Conservation (phyloP, 2,797 vertebrate genomes). For the Rousettus madagascariensis region DNA sequence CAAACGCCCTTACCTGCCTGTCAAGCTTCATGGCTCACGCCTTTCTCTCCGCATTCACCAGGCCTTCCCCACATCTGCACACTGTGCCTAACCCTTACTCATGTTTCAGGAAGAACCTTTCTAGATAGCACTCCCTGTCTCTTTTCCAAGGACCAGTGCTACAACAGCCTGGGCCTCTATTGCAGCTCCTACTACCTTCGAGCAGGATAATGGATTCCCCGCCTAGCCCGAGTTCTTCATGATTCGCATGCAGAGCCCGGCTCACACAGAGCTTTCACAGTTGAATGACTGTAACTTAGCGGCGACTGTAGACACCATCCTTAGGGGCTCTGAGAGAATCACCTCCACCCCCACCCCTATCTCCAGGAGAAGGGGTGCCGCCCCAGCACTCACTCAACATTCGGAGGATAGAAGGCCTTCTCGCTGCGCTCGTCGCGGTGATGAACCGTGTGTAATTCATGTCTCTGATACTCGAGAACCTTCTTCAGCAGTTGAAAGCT, state of each 20-base stretch:
- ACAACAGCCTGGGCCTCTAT: rapidly evolving
- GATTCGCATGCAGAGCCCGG: background rate
- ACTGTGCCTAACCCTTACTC: rapidly evolving
- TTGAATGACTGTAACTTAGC: background rate
- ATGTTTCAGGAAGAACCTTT: background rate
- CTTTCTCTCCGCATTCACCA: rapidly evolving
- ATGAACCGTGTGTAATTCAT: slow-evolving; percentile 97
- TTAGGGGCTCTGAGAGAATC: background rate
- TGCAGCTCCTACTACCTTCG: background rate
- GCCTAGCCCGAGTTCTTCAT: too few relatives aligned
- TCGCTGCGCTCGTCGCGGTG: slow-evolving; percentile 91
- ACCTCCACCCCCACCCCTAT: rapidly evolving
- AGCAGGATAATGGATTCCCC: background rate
- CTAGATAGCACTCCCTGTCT: rapidly evolving
- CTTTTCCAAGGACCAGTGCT: rapidly evolving
- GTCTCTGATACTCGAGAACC: slow-evolving; percentile 15
- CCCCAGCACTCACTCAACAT: slow-evolving; percentile 88
- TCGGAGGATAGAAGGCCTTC: slow-evolving; percentile 90
- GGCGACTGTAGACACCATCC: background rate
- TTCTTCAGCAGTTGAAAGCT: background rate
- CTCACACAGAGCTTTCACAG: rapidly evolving
- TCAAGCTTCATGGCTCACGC: background rate
- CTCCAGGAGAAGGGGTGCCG: background rate
- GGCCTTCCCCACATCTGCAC: background rate
- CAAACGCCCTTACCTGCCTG: too few relatives aligned